Evolutionary conservation across 1,140 invertebrate genomes (phyloP).

Genomic region (Bursaphelenchus mucronatus): DNA sequence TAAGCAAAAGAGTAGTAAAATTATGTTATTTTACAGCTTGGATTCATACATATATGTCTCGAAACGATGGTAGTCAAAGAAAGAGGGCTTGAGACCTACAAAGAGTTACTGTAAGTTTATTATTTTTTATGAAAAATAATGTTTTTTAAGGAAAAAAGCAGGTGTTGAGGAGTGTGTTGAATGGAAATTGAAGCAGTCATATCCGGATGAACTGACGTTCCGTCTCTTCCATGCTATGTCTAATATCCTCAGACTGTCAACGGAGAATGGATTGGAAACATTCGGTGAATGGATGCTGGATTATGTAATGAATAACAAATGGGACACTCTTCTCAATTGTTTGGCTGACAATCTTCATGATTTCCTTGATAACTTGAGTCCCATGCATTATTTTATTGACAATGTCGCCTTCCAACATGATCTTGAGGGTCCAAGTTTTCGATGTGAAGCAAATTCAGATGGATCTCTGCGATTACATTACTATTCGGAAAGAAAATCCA

Average conservation of each 20-base stretch:
- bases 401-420: slow-evolving; percentile 25
- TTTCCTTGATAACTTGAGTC: slow-evolving; percentile 29
- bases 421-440: slow-evolving; percentile 30
- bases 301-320: slow-evolving; percentile 28
- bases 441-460: slow-evolving; percentile 33
- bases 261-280: slow-evolving; percentile 20
- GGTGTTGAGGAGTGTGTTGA: slow-evolving; percentile 1
- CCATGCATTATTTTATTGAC: slow-evolving; percentile 36
- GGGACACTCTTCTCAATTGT: slow-evolving; percentile 23
- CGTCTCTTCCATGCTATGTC: slow-evolving; percentile 16
- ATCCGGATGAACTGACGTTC: slow-evolving; percentile 20
- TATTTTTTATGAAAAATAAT: too few relatives aligned
- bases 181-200: slow-evolving; percentile 18
- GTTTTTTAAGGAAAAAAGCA: slow-evolving; percentile 7
- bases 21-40: slow-evolving; percentile 17
- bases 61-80: slow-evolving; percentile 11
- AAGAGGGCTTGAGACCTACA: slow-evolving; percentile 7
- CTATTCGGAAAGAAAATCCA: slow-evolving; percentile 60
- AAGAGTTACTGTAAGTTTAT: slow-evolving; percentile 17
- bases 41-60: slow-evolving; percentile 20
- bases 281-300: slow-evolving; percentile 28
- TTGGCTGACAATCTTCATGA: slow-evolving; percentile 31
- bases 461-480: slow-evolving; percentile 58
- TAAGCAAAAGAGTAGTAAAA: neutral
- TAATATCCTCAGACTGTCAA: slow-evolving; percentile 7